Percentiles rank a stretch among this genome's conserved stretches.
Conservation (phyloP, 1,140 invertebrate species). For the Rhyzopertha dominica region DNA sequence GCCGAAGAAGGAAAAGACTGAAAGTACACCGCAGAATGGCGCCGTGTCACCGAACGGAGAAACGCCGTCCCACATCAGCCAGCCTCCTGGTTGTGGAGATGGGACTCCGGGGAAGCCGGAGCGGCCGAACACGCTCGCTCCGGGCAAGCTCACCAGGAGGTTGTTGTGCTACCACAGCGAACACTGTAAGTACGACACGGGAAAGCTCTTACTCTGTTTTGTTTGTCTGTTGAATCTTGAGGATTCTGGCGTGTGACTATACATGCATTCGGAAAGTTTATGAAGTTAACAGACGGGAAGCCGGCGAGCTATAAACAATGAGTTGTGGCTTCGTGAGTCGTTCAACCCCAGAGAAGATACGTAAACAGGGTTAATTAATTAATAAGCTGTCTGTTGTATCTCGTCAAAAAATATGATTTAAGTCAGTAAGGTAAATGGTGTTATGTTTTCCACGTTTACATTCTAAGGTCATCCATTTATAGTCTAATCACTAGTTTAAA, state of each 20-base stretch:
- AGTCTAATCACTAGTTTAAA: no score
- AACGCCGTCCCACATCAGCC: slow-evolving; percentile 42
- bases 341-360: no score
- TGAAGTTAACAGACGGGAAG: no score
- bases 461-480: no score
- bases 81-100: slow-evolving; percentile 43
- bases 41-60: slow-evolving; percentile 57
- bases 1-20: slow-evolving; percentile 86
- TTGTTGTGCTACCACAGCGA: slow-evolving; percentile 69
- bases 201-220: neutral
- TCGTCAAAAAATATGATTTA: no score
- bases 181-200: slow-evolving; percentile 52
- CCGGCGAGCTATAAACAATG: no score
- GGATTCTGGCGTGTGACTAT: neutral
- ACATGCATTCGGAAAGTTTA: no score
- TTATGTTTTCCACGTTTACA: no score
- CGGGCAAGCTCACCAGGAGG: slow-evolving; percentile 64
- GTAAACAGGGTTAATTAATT: no score
- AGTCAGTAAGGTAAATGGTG: no score
- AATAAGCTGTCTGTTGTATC: no score
- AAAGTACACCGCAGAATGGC: slow-evolving; percentile 64
- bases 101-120: slow-evolving; percentile 54
- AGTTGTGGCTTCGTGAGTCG: no score
- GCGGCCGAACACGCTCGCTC: slow-evolving; percentile 67
- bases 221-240: slow-evolving; percentile 6